Percentiles rank a stretch among this genome's conserved stretches.
These are phyloP conservation scores for Bufotes viridis DNA, from an alignment of 2,797 vertebrate genomes.

Conservation along the genomic window DNA sequence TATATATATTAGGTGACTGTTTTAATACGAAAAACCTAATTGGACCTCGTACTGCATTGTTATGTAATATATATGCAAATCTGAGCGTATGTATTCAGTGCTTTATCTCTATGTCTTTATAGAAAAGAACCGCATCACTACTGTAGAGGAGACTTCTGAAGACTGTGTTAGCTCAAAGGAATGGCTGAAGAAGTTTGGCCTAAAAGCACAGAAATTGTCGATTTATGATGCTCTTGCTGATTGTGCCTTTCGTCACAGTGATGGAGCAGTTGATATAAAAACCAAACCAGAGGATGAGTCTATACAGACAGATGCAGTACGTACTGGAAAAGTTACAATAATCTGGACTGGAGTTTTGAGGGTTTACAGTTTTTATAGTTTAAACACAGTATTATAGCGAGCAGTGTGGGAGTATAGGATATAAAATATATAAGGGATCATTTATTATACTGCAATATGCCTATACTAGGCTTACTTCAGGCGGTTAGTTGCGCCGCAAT, in stretches of 20 bases:
- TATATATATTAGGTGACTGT: no score
- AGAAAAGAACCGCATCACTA: conserved; percentile 57
- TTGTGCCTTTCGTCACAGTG: conserved; percentile 76
- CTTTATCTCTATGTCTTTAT: neutral
- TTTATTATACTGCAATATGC: no score
- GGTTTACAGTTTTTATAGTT: neutral
- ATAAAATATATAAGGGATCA: no score
- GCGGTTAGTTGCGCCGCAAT: no score
- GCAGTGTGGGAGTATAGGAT: no score
- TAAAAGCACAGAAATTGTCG: conserved; percentile 77
- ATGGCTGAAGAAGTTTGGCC: conserved; percentile 78
- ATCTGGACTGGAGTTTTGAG: neutral
- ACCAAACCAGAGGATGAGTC: conserved; percentile 73
- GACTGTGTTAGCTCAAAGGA: conserved; percentile 72
- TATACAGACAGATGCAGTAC: conserved; percentile 76
- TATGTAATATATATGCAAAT: neutral
- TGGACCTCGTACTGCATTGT: neutral
- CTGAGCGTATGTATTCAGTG: neutral
- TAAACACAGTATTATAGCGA: no score
- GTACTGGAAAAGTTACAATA: conserved; percentile 61
- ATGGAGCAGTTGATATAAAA: conserved; percentile 78
- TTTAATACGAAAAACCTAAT: no score
- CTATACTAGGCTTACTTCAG: no score
- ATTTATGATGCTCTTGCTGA: conserved; percentile 74
- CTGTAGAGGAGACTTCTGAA: conserved; percentile 61